Evolutionary conservation across 1,140 invertebrate genomes (phyloP), one percentile per base, ranked within the genome.

Genomic region (Ceratoteleas bidentatus): DNA sequence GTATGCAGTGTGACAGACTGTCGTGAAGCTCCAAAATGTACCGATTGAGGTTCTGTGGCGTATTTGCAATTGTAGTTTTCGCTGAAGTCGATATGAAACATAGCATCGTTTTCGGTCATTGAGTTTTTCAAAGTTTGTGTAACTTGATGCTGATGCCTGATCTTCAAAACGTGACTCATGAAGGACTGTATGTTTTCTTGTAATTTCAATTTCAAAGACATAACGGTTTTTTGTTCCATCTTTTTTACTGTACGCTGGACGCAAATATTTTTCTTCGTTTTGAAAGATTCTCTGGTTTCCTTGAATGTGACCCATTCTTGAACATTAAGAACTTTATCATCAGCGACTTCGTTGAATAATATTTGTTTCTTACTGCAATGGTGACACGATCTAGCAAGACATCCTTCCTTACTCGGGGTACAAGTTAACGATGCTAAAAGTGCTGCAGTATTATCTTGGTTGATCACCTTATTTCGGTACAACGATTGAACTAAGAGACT

Each of bases 11-110:
- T 73, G 11, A 88, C 53, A 54, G 82, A 70, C n/a, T 81, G 16
- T 65, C 81, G 60, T 14, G 73, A 84, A 10, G 78, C 83, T 53
- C 82, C 83, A 78, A 87, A 88, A 76, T 87, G 80, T 5, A 86
- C 65, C 10, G 74, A 57, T 36, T 87, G 84, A 36, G 79, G 54
- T 73, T 88, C 85, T 4, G 11, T 11, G 1, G 34, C 66, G 77
- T 87, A 88, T 80, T 89, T 89, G n/a, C 78, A 79, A 13, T 36
- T 53, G 58, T 87, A 88, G 69, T 88, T 70, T 45, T 70, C 56
- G 11, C 54, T 50, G 34, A 69, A 69, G 36, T 69, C 66, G 6
- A 69, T 60, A 14, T 85, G 73, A 7, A 87, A 68, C 6, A 54
- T 36, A 49, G 54, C 40, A 65, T 74, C 70, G 43, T 47, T 32